Evolutionary conservation across 2,888 invertebrate species (phyloP).

Genomic region (Heliconius hortense): DNA sequence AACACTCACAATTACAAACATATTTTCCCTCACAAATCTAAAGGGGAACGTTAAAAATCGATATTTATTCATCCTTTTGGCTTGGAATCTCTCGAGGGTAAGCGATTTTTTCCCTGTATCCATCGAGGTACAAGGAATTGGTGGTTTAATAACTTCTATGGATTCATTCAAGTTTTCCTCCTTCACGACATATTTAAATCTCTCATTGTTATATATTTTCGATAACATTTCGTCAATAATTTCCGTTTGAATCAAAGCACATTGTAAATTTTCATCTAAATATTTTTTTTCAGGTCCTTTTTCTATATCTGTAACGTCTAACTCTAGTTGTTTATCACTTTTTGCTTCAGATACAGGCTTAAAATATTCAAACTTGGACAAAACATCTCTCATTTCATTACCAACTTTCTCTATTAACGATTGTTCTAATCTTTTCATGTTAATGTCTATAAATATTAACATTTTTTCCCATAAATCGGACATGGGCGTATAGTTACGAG

Average conservation of each 20-base stretch:
- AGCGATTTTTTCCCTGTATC: constrained; percentile 43
- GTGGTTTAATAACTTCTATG: constrained; percentile 46
- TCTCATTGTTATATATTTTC: constrained; percentile 50
- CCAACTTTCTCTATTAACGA: constrained; percentile 59
- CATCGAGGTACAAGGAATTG: constrained; percentile 31
- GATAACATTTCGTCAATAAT: constrained; percentile 59
- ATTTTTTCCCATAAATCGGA: constrained; percentile 62
- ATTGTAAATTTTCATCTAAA: constrained; percentile 55
- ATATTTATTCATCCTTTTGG: constrained; percentile 37
- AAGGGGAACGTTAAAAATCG: constrained; percentile 44
- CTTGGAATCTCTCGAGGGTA: constrained; percentile 3
- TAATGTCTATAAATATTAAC: constrained; percentile 54
- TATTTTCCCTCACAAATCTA: constrained; percentile 59
- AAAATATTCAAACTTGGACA: constrained; percentile 39
- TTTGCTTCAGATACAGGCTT: constrained; percentile 13
- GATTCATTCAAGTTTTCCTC: neutral
- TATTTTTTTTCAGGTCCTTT: constrained; percentile 26
- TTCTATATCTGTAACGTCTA: constrained; percentile 18
- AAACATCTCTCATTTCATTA: constrained; percentile 55
- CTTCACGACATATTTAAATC: constrained; percentile 35
- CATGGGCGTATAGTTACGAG: constrained; percentile 46
- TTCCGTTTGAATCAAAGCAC: constrained; percentile 58
- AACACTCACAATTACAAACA: constrained; percentile 60
- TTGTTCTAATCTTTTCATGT: constrained; percentile 46
- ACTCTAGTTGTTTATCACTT: constrained; percentile 27